Evolutionary conservation across 2,888 invertebrate species (phyloP).

Genomic region (Drosophila birchii): DNA sequence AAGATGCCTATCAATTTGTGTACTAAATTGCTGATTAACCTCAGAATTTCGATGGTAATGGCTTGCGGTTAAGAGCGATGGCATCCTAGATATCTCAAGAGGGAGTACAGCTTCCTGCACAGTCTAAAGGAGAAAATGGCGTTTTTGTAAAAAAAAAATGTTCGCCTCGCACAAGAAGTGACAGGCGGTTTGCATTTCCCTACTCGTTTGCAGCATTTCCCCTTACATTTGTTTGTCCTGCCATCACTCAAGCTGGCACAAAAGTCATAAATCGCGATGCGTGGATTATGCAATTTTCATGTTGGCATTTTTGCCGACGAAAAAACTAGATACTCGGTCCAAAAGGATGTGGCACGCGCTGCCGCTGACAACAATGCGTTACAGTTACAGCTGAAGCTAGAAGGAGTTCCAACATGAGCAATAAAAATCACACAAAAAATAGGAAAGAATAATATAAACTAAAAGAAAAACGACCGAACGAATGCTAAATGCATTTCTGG

Average conservation of each 20-base stretch:
- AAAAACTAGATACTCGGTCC: slow-evolving; percentile 35
- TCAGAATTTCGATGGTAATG: slow-evolving; percentile 60
- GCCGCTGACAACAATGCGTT: slow-evolving; percentile 74
- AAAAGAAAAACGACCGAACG: slow-evolving; percentile 38
- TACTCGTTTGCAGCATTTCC: slow-evolving; percentile 62
- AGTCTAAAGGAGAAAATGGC: slow-evolving; percentile 31
- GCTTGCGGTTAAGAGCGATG: slow-evolving; percentile 38
- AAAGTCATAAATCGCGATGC: slow-evolving; percentile 82
- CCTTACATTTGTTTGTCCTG: slow-evolving; percentile 75
- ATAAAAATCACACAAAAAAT: slow-evolving; percentile 32
- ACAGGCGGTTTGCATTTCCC: slow-evolving; percentile 59
- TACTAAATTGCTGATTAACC: slow-evolving; percentile 81
- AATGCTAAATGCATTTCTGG: slow-evolving; percentile 61
- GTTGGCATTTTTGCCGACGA: slow-evolving; percentile 68
- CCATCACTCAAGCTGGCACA: slow-evolving; percentile 71
- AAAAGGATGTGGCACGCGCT: slow-evolving; percentile 49
- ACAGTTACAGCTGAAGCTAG: slow-evolving; percentile 45
- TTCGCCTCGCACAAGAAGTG: slow-evolving; percentile 46
- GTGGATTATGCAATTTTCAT: slow-evolving; percentile 82
- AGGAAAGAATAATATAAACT: slow-evolving; percentile 4
- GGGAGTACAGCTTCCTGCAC: too few species aligned
- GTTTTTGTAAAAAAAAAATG: slow-evolving; percentile 68
- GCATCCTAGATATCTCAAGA: slow-evolving; percentile 2
- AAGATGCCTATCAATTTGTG: slow-evolving; percentile 68
- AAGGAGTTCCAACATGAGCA: slow-evolving; percentile 26